Percentiles rank a stretch among this genome's conserved stretches.
Evolutionary conservation across 2,888 invertebrate species (phyloP).

Genomic region (Macaria notata): DNA sequence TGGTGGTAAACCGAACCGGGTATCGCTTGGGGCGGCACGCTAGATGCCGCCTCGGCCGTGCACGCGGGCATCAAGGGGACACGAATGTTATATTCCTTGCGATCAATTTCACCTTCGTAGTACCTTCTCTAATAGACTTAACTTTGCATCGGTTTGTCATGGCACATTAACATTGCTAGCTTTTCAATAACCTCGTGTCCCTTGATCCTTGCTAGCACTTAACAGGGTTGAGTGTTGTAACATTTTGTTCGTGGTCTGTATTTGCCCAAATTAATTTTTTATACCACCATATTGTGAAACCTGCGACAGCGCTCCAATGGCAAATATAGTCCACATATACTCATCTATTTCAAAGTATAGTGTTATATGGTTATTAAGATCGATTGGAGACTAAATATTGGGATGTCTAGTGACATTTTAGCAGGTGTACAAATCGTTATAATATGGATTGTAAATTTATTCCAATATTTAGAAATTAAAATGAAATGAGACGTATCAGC

Average conservation of each 20-base stretch:
- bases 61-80: slow-evolving; percentile 72
- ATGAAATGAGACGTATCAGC: slow-evolving; percentile 58
- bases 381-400: slow-evolving; percentile 72
- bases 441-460: slow-evolving; percentile 71
- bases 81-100: slow-evolving; percentile 64
- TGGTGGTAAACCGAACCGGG: slow-evolving; percentile 85
- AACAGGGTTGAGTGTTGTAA: slow-evolving; percentile 76
- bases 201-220: slow-evolving; percentile 75
- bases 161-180: slow-evolving; percentile 66
- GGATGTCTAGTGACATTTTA: slow-evolving; percentile 69
- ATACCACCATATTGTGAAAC: slow-evolving; percentile 15
- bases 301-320: slow-evolving; percentile 35
- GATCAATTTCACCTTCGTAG: slow-evolving; percentile 52
- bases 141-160: slow-evolving; percentile 62
- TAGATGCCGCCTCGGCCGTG: slow-evolving; percentile 61
- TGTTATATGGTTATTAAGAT: slow-evolving; percentile 61
- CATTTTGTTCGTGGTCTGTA: slow-evolving; percentile 67
- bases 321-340: slow-evolving; percentile 55
- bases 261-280: slow-evolving; percentile 43
- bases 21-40: slow-evolving; percentile 29
- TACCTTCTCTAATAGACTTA: slow-evolving; percentile 49
- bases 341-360: slow-evolving; percentile 56
- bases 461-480: slow-evolving; percentile 77
- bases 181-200: slow-evolving; percentile 76
- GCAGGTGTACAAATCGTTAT: slow-evolving; percentile 78